phyloP scores from a whole-genome alignment of 2,113 vertebrate species.

The Pardalotus punctatus region DNA sequence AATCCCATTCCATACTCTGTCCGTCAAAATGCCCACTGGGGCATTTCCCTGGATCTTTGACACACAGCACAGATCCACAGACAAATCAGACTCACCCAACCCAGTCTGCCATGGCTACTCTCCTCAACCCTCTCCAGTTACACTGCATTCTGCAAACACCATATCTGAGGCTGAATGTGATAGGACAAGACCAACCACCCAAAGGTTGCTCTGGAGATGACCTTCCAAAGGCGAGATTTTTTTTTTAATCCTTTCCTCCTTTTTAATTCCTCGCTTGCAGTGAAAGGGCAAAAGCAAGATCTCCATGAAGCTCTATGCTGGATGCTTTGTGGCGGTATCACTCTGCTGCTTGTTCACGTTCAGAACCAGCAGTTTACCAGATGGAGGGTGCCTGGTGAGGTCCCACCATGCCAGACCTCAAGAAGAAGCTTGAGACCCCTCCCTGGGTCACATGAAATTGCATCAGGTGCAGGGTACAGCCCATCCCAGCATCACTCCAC shows the following conservation, averaged over 20 bases:
- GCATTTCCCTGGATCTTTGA: not conserved
- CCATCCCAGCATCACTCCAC: not conserved
- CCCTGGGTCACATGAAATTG: not conserved
- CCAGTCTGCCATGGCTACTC: not conserved
- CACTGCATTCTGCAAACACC: not conserved
- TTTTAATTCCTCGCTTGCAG: not conserved
- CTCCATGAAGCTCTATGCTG: not conserved
- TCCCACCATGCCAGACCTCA: not conserved
- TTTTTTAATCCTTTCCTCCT: not conserved
- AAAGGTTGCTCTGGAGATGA: not conserved
- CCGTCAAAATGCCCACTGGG: not conserved
- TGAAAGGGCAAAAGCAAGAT: not conserved
- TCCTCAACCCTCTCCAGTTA: not conserved
- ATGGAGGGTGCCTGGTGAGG: not conserved
- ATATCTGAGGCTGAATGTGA: fast-evolving
- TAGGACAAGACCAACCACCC: not conserved
- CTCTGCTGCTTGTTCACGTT: not conserved
- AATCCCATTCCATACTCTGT: not conserved
- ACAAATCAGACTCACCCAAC: not conserved
- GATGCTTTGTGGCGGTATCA: not conserved
- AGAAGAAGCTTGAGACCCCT: not conserved
- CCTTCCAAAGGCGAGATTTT: not conserved
- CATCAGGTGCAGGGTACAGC: not conserved
- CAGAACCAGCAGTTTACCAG: not conserved
- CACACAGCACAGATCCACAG: not conserved